A percentile compares a stretch with the other conserved stretches of the same genome.
Conservation (phyloP, 2,797 vertebrate genomes). For the Artibeus lituratus region DNA sequence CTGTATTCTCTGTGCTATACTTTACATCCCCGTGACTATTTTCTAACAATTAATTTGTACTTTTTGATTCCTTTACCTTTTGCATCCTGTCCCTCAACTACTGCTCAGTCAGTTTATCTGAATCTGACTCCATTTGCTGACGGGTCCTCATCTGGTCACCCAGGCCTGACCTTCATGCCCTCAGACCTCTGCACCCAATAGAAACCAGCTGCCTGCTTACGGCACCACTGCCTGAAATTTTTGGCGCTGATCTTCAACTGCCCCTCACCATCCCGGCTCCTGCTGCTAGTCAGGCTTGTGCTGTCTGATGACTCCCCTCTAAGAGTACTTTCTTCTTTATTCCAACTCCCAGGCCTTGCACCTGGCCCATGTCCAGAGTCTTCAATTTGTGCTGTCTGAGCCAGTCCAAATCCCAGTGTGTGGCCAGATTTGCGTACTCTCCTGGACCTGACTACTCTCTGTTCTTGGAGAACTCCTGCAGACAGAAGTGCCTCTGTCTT, state of each 20-base stretch:
- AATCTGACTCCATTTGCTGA: neutral
- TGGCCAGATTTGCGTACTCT: neutral
- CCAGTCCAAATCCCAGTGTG: neutral
- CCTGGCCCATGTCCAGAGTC: neutral
- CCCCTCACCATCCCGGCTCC: neutral
- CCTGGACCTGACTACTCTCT: neutral
- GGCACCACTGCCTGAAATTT: neutral
- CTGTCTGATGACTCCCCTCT: neutral
- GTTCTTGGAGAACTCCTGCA: neutral
- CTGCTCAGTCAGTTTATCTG: neutral
- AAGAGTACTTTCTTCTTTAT: neutral
- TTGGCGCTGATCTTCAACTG: neutral
- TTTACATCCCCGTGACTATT: neutral
- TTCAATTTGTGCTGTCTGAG: neutral
- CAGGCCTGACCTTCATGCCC: neutral
- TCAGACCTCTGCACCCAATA: neutral
- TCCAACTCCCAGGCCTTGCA: neutral
- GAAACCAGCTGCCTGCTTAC: neutral
- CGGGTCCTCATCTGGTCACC: neutral
- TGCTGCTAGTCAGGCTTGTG: neutral
- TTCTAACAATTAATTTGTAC: neutral
- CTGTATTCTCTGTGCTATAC: neutral
- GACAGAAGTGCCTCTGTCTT: neutral
- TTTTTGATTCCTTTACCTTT: neutral
- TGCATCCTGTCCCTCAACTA: neutral